Base-by-base conservation (phyloP, 2,113 vertebrate species). In the Kryptolebias marmoratus region DNA sequence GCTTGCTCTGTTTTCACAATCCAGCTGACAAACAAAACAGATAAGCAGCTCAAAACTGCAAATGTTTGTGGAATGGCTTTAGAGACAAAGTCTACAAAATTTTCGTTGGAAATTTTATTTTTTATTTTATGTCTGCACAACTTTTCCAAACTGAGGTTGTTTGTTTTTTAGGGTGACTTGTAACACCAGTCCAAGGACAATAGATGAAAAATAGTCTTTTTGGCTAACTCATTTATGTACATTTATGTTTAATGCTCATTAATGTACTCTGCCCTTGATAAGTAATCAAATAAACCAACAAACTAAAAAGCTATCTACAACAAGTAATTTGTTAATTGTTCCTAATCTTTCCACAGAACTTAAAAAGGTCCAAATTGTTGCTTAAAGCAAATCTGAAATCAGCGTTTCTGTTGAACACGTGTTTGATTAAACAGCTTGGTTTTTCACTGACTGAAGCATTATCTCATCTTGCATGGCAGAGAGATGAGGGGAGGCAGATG, bases 381-480 rank as follows among this genome's bases (percentile, higher is more conserved):
- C 28, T 69, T 63, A 15, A 28, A 32, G 47, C 1, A 42, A 54
- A 48, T 18, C 50, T 47, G 30, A 68, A 73, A 48, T 52, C 39
- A 30, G 2, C 14, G 11, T 45, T 52, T 53, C 47, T 60, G 6
- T 22, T 22, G n/a, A 53, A 4, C 71, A 48, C 22, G 53, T 52
- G 15, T 48, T 50, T 67, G 3, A 44, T 15, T 53, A 53, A 18
- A 15, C 44, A 10, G 45, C 54, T 30, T 61, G 16, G n/a, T 28
- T n/a, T 5, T 48, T 31, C 27, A 16, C 0, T 0, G 66, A n/a
- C 14, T 13, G 42, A 70, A n/a, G 30, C 63, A 73, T 88, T 58
- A 76, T 74, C 67, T 89, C 81, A 84, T 80, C 58, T 85, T 2
- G 73, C 77, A 74, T 81, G 83, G 67, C 67, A 69, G 31, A 18